These are phyloP conservation scores for Notoglanidium macrostoma DNA, from an alignment of 2,797 vertebrate species.

Conservation along the genomic window DNA sequence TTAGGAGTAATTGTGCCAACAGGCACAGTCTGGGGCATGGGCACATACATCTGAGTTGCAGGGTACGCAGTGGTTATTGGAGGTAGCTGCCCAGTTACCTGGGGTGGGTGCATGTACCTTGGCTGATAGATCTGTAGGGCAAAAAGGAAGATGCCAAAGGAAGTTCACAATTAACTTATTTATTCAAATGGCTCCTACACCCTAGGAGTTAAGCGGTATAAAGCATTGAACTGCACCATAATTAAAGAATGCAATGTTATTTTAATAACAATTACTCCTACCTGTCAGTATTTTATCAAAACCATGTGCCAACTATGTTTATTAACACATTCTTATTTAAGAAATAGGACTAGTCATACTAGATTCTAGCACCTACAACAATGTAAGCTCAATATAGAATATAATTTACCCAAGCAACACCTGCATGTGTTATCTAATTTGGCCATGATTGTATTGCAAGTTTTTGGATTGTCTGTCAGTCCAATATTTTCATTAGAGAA, in stretches of 20 bases:
- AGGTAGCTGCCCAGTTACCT: constrained; percentile 83
- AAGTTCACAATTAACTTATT: background rate
- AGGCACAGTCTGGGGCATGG: constrained; percentile 84
- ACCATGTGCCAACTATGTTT: background rate
- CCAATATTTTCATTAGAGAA: background rate
- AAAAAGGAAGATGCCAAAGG: constrained; percentile 2
- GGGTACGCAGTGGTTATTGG: constrained; percentile 89
- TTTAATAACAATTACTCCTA: background rate
- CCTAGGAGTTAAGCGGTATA: background rate
- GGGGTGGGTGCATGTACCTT: constrained; percentile 88
- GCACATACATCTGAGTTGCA: constrained; percentile 88
- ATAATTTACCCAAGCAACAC: background rate
- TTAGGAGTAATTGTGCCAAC: constrained; percentile 85
- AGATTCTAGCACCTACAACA: background rate
- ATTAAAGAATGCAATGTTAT: background rate
- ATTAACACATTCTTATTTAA: background rate
- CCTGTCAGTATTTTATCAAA: background rate
- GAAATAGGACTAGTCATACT: background rate
- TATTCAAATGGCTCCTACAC: background rate
- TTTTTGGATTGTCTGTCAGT: background rate
- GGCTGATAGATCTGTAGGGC: constrained; percentile 88
- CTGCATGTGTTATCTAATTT: background rate
- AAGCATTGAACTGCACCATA: background rate
- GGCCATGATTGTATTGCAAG: background rate
- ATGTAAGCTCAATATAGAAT: background rate